Evolutionary conservation across 1,140 invertebrate species (phyloP).

Genomic region (Philopotamus ludificatus): DNA sequence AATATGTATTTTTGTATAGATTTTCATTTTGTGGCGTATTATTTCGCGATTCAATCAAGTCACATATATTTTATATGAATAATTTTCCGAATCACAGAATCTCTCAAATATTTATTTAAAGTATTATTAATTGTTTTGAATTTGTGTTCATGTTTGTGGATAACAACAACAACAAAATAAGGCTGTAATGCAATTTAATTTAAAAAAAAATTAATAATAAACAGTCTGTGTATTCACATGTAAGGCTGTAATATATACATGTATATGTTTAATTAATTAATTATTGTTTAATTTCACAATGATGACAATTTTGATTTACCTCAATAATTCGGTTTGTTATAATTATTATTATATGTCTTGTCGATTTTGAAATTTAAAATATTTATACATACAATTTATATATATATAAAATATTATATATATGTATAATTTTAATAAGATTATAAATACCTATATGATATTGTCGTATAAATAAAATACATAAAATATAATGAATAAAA

Average conservation of each 20-base stretch:
- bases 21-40: conserved; percentile 32
- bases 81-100: background rate
- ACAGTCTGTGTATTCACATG: conserved; percentile 32
- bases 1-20: conserved; percentile 42
- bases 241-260: conserved; percentile 38
- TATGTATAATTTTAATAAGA: conserved; percentile 53
- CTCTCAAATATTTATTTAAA: too few relatives aligned
- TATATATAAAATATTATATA: conserved; percentile 53
- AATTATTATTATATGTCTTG: conserved; percentile 48
- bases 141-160: conserved; percentile 30
- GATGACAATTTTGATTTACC: conserved; percentile 54
- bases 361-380: conserved; percentile 56
- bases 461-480: conserved; percentile 61
- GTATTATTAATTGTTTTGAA: conserved; percentile 28
- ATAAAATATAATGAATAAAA: conserved; percentile 51
- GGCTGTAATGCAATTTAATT: conserved; percentile 25
- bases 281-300: conserved; percentile 39
- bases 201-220: too few relatives aligned
- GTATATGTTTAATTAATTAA: conserved; percentile 28
- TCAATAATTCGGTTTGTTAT: conserved; percentile 44
- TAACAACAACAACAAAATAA: conserved; percentile 22
- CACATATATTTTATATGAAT: conserved; percentile 12
- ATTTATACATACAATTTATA: conserved; percentile 38
- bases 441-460: conserved; percentile 57
- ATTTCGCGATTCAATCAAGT: background rate